Percentiles rank a stretch among this genome's conserved stretches.
phyloP scores from a whole-genome alignment of 1,140 invertebrate species.

The Drosophila pruinosa region DNA sequence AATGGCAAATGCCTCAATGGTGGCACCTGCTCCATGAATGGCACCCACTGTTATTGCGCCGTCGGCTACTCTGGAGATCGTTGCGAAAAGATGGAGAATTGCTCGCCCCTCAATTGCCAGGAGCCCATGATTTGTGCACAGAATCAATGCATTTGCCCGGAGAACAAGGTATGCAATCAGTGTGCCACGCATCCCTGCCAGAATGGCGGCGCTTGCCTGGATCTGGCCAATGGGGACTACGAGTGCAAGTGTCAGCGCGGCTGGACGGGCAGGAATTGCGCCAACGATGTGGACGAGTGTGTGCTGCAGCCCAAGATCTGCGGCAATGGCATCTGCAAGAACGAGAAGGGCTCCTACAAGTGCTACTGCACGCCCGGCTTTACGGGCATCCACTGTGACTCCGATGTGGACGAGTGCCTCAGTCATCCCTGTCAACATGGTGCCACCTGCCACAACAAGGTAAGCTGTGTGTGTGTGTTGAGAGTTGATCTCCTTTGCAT shows the following conservation, averaged over 20 bases:
- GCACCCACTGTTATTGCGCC: slow-evolving; percentile 89
- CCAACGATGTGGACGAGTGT: slow-evolving; percentile 92
- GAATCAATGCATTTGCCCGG: slow-evolving; percentile 85
- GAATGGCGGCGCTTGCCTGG: slow-evolving; percentile 87
- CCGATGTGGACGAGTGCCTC: slow-evolving; percentile 94
- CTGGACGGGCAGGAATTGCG: slow-evolving; percentile 88
- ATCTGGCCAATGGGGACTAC: slow-evolving; percentile 85
- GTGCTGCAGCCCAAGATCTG: slow-evolving; percentile 86
- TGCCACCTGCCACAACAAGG: slow-evolving; percentile 91
- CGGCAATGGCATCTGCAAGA: slow-evolving; percentile 92
- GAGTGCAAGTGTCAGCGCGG: slow-evolving; percentile 91
- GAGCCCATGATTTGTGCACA: slow-evolving; percentile 86
- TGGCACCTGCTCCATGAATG: slow-evolving; percentile 89
- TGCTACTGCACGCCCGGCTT: slow-evolving; percentile 94
- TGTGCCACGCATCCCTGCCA: slow-evolving; percentile 86
- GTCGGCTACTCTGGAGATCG: slow-evolving; percentile 89
- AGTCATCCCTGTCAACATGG: slow-evolving; percentile 94
- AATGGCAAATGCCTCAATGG: slow-evolving; percentile 88
- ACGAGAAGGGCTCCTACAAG: slow-evolving; percentile 90
- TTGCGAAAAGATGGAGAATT: slow-evolving; percentile 91
- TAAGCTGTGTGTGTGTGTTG: slow-evolving; percentile 54
- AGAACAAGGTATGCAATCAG: slow-evolving; percentile 79
- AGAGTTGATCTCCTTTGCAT: background rate
- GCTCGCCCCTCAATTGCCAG: slow-evolving; percentile 83
- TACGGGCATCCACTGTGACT: slow-evolving; percentile 91